Base-by-base conservation (phyloP, 2,888 invertebrate genomes). In the Drosophila gaucha region DNA sequence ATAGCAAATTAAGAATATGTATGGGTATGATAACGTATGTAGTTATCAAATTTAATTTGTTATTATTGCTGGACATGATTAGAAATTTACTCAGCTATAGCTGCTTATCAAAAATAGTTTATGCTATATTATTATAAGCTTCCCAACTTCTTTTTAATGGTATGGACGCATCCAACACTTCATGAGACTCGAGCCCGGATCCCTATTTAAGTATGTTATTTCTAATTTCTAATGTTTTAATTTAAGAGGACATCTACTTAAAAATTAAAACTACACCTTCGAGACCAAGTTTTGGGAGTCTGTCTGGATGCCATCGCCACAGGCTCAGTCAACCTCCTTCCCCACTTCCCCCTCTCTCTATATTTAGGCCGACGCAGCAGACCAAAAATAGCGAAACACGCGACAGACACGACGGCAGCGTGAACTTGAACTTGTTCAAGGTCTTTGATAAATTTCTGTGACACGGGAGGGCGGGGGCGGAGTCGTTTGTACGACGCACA, bases 361-460 rank as follows among this genome's bases (percentile, higher is more conserved):
- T 14, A 5, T 2, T 26, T 46, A 9, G 44, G 30, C 20, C n/a
- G 26, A n/a, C 14, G 9, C 36, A 28, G 31, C 31, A 38, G 22
- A 18, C 28, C 54, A 28, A 66, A 54, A 50, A 54, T 33, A 52
- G 55, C 33, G 14, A 38, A 33, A 12, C 66, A 52, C 43, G 50
- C 39, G 51, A 39, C 64, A 83, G 72, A 72, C 72, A 26, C 30
- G 26, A 41, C 33, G 58, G 51, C 63, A 67, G 51, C 51, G 63
- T 76, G 75, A 82, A 82, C 87, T 82, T 82, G 82, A 82, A 82
- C 82, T 85, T 73, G 44, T 73, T 87, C 82, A 82, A 82, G 87
- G 82, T 69, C 82, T 80, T 50, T 70, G 39, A 52, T 51, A 43
- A 69, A 59, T 65, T 57, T 62, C 38, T 71, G 62, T 58, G 64